Percentiles rank a stretch among this genome's conserved stretches.
phyloP scores from a whole-genome alignment of 1,140 invertebrate species.

The Aphaenogaster rudis region DNA sequence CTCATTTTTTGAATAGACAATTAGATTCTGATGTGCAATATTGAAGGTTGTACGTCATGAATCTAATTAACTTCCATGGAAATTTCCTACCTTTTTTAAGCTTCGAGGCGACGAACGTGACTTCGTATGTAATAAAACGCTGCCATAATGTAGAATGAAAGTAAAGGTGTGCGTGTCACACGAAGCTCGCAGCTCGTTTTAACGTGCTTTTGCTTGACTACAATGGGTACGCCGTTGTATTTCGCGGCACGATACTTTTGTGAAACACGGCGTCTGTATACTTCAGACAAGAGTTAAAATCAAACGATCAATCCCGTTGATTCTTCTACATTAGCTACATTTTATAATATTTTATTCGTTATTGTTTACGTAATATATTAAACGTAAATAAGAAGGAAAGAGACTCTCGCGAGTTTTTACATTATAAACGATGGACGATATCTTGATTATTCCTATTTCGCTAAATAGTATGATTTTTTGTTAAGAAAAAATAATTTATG shows the following conservation, averaged over 20 bases:
- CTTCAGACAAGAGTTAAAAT: not conserved
- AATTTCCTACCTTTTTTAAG: conserved; percentile 13
- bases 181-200: conserved; percentile 35
- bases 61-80: conserved; percentile 12
- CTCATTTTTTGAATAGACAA: not conserved
- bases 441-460: not conserved
- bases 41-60: not conserved
- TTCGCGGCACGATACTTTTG: conserved; percentile 26
- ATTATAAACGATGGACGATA: not conserved
- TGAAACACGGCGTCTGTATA: conserved; percentile 15
- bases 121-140: conserved; percentile 38
- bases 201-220: conserved; percentile 27
- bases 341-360: not conserved
- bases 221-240: not conserved
- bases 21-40: not conserved
- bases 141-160: conserved; percentile 33
- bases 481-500: not conserved
- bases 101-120: conserved; percentile 25
- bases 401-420: not conserved
- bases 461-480: not conserved
- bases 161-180: conserved; percentile 52
- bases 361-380: not conserved
- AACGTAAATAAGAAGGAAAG: not conserved
- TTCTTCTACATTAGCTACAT: not conserved
- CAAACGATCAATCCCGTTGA: not conserved